Conservation (phyloP, 2,888 invertebrate genomes). For the Tipula lateralis region DNA sequence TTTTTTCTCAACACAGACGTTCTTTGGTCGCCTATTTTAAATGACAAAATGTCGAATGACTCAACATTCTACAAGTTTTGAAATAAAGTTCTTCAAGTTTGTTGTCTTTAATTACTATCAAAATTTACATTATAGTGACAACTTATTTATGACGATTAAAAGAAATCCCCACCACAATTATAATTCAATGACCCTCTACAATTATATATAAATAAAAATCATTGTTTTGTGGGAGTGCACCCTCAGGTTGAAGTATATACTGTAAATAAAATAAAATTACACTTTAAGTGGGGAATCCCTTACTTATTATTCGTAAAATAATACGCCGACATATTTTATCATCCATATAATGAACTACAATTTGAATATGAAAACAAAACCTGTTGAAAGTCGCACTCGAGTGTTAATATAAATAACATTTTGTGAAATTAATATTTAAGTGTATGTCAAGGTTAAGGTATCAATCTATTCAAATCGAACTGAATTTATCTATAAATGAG, state of each 20-base stretch:
- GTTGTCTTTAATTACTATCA: background rate
- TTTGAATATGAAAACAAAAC: background rate
- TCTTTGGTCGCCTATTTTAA: no score
- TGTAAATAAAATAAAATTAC: background rate
- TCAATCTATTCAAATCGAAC: background rate
- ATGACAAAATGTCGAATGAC: background rate
- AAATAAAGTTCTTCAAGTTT: background rate
- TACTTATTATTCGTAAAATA: background rate
- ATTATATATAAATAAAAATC: background rate
- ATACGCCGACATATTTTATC: background rate
- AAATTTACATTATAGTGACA: background rate
- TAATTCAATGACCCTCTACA: background rate
- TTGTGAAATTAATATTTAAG: background rate
- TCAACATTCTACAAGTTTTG: background rate
- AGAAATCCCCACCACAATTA: background rate
- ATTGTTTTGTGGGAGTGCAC: background rate
- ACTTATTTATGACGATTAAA: background rate
- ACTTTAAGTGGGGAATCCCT: background rate
- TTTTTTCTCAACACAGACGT: no score
- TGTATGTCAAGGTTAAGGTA: background rate
- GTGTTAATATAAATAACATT: background rate
- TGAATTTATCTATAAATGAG: no score
- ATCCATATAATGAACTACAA: background rate
- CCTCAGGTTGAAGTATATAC: no score
- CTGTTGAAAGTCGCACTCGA: background rate